Evolutionary conservation across 2,797 vertebrate species (phyloP), one percentile per base, ranked within the genome.

Genomic region (Alauda arvensis): DNA sequence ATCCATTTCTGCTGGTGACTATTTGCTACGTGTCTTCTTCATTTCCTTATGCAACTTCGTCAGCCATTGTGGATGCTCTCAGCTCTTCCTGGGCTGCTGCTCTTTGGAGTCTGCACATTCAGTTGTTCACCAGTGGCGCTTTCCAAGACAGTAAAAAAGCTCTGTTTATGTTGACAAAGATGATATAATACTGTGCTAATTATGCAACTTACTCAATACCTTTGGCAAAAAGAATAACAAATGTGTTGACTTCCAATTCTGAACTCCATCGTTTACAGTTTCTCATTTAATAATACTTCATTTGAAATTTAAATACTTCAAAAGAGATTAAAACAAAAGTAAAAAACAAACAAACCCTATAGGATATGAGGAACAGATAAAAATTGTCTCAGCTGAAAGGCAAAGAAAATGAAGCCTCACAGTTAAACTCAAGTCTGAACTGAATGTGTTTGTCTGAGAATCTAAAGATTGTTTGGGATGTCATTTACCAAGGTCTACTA

Each of bases 141-240:
- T 83, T 93, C 65, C 82, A 93, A 92, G 94, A 89, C 7, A 33
- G 72, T n/a, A 55, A 39, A 75, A 80, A 71, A 66, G 63, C 67
- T 82, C 34, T 87, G 87, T 87, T 79, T 87, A 24, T 91, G 59
- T 91, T 88, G 87, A 89, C 85, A 83, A 92, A 89, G 83, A 85
- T 77, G 88, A 94, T 42, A 75, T 25, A 77, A 83, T 84, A 76
- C 66, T 89, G 34, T 87, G 74, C 60, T 91, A 90, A 85, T 93
- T 95, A 96, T 95, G 91, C 91, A 96, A 93, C 84, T 94, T 91
- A 88, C 71, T 93, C 39, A 8, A 89, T 90, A 95, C 87, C 71
- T 94, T 55, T 86, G 88, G 91, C 88, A 84, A 94, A 90, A 89
- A 83, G 89, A 93, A 84, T 80, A 88, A 93, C 92, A 77, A 86